Base-by-base conservation (phyloP, 1,140 invertebrate genomes). In the Bicyclus anynana region DNA sequence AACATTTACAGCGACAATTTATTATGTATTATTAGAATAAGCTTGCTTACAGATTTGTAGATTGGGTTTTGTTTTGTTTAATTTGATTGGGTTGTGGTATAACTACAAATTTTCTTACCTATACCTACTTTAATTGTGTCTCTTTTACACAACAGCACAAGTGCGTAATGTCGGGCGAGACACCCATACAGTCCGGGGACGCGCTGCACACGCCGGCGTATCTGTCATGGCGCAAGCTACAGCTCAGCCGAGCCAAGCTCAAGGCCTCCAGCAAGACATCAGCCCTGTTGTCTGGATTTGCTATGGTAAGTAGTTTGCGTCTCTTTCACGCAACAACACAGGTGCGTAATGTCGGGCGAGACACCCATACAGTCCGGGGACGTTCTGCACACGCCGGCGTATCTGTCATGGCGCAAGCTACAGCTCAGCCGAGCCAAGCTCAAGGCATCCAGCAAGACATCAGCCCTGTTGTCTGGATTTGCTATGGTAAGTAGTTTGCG, bases 261-360 rank as follows among this genome's bases (percentile, higher is more conserved):
- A 99, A 99, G 88, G 98, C 98, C 0, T 97, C 96, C 14, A 98
- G 96, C 80, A 96, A 98, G 84, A 99, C 98, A 5, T 99, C 98
- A 5, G 98, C 98, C 0, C 89, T 99, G 6, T 91, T 99, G 1
- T 97, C 97, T 13, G 98, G 98, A 56, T 99, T 99, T 86, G 97
- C 97, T 26, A 99, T 99, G 97, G 97, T 97, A 89, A 90, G 13
- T 44, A n/a, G n/a, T n/a, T n/a, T n/a, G n/a, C n/a, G n/a, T n/a
- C n/a, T n/a, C n/a, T 53, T 38, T 42, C 4, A 35, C 40, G 17
- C 16, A 3, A 29, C 53, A 87, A 80, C 81, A 87, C 62, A 84
- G 74, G 77, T 85, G 83, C 74, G 65, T 74, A 44, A 87, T 87
- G 84, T 81, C 84, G n/a, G 81, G 74, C 7, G 84, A 87, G 48